Conservation (phyloP, 2,888 invertebrate species). For the Chloroclystis v-ata region DNA sequence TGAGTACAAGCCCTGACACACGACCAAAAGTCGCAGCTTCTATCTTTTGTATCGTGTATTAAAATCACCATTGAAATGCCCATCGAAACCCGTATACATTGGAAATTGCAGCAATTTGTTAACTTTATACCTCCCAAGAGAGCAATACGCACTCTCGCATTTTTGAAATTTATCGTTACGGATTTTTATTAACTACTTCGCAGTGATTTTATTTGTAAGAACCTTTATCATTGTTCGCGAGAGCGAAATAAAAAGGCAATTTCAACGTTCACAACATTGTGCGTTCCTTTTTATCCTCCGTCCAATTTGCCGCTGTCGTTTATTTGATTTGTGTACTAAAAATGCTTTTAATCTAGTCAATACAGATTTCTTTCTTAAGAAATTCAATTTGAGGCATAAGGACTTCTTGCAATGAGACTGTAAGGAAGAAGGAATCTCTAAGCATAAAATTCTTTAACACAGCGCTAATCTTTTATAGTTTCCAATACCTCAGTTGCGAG, state of each 20-base stretch:
- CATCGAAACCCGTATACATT: conserved; percentile 56
- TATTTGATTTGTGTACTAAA: not conserved
- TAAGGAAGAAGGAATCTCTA: too few species aligned
- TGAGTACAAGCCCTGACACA: too few species aligned
- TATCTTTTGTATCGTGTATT: conserved; percentile 10
- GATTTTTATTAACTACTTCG: conserved; percentile 34
- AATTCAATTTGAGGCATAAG: too few species aligned
- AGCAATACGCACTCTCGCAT: conserved; percentile 42
- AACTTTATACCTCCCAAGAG: conserved; percentile 54
- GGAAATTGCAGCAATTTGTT: conserved; percentile 61
- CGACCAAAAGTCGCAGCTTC: conserved; percentile 2
- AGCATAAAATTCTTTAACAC: too few species aligned
- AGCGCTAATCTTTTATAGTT: too few species aligned
- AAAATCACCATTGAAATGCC: conserved; percentile 40
- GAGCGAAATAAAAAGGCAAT: conserved; percentile 8
- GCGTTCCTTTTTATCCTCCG: not conserved
- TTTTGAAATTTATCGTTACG: conserved; percentile 42
- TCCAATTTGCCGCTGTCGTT: conserved; percentile 2
- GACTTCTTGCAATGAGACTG: too few species aligned
- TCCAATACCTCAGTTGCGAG: too few species aligned
- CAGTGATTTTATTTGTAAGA: conserved; percentile 26
- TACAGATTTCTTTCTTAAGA: too few species aligned
- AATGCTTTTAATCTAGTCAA: too few species aligned
- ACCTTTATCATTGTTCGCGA: conserved; percentile 12
- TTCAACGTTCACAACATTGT: not conserved